Base-by-base conservation (phyloP, 2,888 invertebrate species). In the Plusia festucae region DNA sequence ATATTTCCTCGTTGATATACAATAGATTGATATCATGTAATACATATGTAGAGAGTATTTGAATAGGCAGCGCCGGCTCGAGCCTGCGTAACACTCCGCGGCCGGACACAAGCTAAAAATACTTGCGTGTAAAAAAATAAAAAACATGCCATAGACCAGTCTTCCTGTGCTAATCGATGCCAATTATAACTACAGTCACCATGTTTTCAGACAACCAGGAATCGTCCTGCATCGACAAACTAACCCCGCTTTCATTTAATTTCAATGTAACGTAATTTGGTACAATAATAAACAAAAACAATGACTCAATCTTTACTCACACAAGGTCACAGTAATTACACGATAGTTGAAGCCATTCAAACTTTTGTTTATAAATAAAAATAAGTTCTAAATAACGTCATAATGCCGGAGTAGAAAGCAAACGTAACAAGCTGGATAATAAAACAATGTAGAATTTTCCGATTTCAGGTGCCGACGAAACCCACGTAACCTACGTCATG, bases 151-250 rank as follows among this genome's bases (percentile, higher is more conserved):
- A 68, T 71, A 81, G 80, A 81, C 91, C 90, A 89, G 91, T 91
- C 92, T 93, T 94, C 93, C 93, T 91, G 92, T 91, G 93, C 91
- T 94, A 93, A 94, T 94, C 93, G 93, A 90, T 90, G 90, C 89
- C 92, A 93, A 93, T 93, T 93, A 93, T 90, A 85, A 78, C 82
- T 86, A 85, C 57, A 61, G 59, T 70, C 34, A 9, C 79, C 67
- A 68, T 62, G 40, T 20, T 4, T 6, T 13, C 9, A n/a, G 59
- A 1, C 40, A 52, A 49, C 40, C 53, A 24, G 70, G 49, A 54
- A 16, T 49, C 11, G 46, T 73, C 77, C 67, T 51, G 51, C 18
- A 56, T 40, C 18, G 2, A 27, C n/a, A 18, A 18, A 32, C 18
- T 44, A 27, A 27, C 44, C 16, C 27, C 5, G 1, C 5, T n/a